Conservation (phyloP, 2,888 invertebrate species). For the Lutraria lutraria region DNA sequence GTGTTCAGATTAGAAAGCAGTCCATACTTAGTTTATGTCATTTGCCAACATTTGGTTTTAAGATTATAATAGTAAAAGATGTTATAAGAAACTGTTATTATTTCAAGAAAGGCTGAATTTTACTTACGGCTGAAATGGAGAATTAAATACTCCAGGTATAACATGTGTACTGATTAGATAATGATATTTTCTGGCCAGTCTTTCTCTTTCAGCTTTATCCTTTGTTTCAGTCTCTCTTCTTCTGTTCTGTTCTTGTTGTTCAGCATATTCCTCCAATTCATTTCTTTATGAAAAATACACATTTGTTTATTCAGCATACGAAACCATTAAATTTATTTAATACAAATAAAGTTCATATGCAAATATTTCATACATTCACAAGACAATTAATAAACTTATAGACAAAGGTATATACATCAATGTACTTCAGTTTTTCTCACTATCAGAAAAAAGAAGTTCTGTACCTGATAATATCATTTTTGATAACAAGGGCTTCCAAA, state of each 20-base stretch:
- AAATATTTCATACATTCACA: too few species aligned
- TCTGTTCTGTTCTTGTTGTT: conserved; percentile 80
- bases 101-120: not conserved
- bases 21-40: not conserved
- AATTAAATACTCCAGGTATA: conserved; percentile 86
- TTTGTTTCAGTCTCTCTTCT: conserved; percentile 77
- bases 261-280: conserved; percentile 84
- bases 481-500: conserved; percentile 83
- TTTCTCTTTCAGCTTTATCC: conserved; percentile 73
- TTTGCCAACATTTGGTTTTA: not conserved
- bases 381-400: too few species aligned
- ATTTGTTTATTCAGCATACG: too few species aligned
- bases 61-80: not conserved
- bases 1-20: not conserved
- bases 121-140: conserved; percentile 84
- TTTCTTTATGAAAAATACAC: conserved; percentile 67
- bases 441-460: not conserved
- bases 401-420: too few species aligned
- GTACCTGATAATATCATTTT: conserved; percentile 85
- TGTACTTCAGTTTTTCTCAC: not conserved
- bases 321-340: too few species aligned
- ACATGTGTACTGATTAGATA: conserved; percentile 85
- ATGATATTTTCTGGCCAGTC: conserved; percentile 83
- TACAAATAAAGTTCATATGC: too few species aligned
- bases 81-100: not conserved